Base-by-base conservation (phyloP, 2,113 vertebrate genomes). In the Pardalotus punctatus region DNA sequence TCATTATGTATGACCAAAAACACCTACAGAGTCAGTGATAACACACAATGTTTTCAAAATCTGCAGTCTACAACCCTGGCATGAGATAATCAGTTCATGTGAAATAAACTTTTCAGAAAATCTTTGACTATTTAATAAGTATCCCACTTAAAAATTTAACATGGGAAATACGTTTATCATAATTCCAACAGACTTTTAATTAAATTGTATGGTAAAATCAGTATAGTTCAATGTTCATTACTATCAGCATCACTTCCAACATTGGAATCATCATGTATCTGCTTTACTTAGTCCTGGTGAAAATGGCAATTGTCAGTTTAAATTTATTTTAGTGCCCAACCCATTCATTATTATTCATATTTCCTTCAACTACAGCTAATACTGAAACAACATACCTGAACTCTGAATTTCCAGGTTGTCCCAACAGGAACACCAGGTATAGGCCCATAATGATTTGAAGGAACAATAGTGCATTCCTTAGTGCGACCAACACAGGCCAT, bases 401-500 rank as follows among this genome's bases (percentile, higher is more conserved):
- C 99, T 98, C 99, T 98, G 97, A 99, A 99, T 94, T 99, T 99
- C 99, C 99, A 99, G 12, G 99, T 99, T 80, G 99, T 99, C 89
- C 99, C 99, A 87, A 99, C 99, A 88, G 99, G 99, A 98, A 99
- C 96, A 43, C 99, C 99, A 77, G 99, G 99, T 96, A 99, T 98
- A 42, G 99, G 99, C 64, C 99, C 99, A 93, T 99, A 99, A 92
- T 99, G 99, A 97, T 99, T 99, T 50, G 99, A 99, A 72, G 99
- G 99, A 90, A 99, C 99, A 94, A 99, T 99, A 84, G 99, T 99
- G 97, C 99, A 99, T 97, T 99, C 99, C 97, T 99, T 99, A 83
- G 99, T 99, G 38, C 99, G 99, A 81, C 99, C 99, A 97, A 99
- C 99, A 97, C 99, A 99, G 70, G 99, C 99, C 99, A 99, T 99